A percentile compares a stretch with the other conserved stretches of the same genome.
Evolutionary conservation across 2,888 invertebrate genomes (phyloP).

Genomic region (Drosophila mulleri): DNA sequence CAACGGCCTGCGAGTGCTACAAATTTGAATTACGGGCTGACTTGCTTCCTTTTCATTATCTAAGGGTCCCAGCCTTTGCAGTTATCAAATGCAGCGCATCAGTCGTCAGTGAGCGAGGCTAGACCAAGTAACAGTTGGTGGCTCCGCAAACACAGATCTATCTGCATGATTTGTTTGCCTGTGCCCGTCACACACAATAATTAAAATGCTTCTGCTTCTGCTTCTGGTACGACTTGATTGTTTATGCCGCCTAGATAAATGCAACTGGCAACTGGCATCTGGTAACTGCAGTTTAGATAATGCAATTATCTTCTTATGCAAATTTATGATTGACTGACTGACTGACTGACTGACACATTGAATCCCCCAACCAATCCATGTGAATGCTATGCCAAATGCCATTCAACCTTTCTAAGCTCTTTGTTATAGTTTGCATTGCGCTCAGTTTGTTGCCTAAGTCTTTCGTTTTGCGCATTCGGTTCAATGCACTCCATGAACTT

Average conservation of each 20-base stretch:
- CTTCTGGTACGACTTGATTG: slow-evolving; percentile 46
- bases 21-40: slow-evolving; percentile 66
- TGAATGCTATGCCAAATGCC: slow-evolving; percentile 62
- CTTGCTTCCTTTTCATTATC: slow-evolving; percentile 72
- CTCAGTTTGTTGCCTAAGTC: slow-evolving; percentile 53
- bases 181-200: slow-evolving; percentile 70
- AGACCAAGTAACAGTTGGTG: slow-evolving; percentile 14
- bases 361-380: slow-evolving; percentile 24
- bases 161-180: slow-evolving; percentile 48
- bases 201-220: slow-evolving; percentile 63
- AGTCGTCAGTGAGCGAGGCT: slow-evolving; percentile 32
- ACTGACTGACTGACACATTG: slow-evolving; percentile 38
- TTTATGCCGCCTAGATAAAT: slow-evolving; percentile 64
- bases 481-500: slow-evolving; percentile 55
- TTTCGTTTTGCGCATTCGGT: slow-evolving; percentile 46
- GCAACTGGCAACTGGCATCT: slow-evolving; percentile 31
- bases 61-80: slow-evolving; percentile 68
- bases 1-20: slow-evolving; percentile 48
- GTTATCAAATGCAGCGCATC: slow-evolving; percentile 77
- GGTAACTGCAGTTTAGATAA: slow-evolving; percentile 65
- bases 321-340: slow-evolving; percentile 69
- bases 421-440: slow-evolving; percentile 53
- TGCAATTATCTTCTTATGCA: slow-evolving; percentile 68
- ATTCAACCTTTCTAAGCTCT: slow-evolving; percentile 75
- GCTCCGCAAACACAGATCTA: slow-evolving; percentile 18